phyloP scores from a whole-genome alignment of 35 echinoderm and acorn worm species.

The Ophiothrix spiculata region DNA sequence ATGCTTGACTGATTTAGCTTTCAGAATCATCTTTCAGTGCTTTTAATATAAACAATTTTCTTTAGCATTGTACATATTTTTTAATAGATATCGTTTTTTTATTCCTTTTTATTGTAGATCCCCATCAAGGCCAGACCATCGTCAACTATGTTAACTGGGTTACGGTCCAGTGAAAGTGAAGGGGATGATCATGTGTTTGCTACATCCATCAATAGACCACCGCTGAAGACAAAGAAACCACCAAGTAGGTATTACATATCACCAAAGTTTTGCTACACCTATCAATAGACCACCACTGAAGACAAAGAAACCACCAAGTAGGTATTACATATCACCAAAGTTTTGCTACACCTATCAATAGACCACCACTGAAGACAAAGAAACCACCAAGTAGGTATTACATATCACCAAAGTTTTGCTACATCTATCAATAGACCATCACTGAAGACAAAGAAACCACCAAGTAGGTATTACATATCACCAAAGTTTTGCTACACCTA shows the following conservation, averaged over 20 bases:
- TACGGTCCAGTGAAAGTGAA: not conserved
- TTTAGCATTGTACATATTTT: too few species aligned
- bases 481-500: too few species aligned
- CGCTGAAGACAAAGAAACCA: constrained; percentile 1
- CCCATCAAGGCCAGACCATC: not conserved
- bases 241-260: constrained; percentile 36
- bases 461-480: constrained; percentile 34
- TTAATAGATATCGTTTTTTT: too few species aligned
- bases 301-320: constrained; percentile 21
- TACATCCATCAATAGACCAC: constrained; percentile 10
- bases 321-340: too few species aligned
- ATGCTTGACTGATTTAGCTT: too few species aligned
- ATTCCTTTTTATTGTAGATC: too few species aligned
- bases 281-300: not conserved
- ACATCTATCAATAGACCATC: constrained; percentile 14
- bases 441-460: constrained; percentile 6
- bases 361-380: not conserved
- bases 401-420: too few species aligned
- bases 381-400: constrained; percentile 36
- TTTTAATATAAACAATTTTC: too few species aligned
- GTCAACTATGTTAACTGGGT: not conserved
- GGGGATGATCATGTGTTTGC: constrained; percentile 42
- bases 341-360: constrained; percentile 34
- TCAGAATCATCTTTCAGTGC: too few species aligned
- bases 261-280: constrained; percentile 49